Conservation (phyloP, 30 jellyfish, hydroid and myxozoan genomes). For the Turritopsis dohrnii region DNA sequence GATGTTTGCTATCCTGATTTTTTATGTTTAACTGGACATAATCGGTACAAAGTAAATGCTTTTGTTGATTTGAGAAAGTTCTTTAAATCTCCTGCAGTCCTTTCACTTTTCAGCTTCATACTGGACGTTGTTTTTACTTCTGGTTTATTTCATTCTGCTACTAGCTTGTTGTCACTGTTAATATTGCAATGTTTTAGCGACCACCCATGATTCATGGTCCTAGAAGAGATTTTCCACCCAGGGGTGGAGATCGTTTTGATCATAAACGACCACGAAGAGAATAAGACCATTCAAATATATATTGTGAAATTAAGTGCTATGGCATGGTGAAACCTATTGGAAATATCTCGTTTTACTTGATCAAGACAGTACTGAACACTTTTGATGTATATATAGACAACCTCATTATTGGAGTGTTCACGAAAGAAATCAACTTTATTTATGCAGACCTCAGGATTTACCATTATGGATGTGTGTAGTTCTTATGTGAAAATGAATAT, state of each 20-base stretch:
- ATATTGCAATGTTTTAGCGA: slow-evolving; percentile 13
- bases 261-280: slow-evolving; percentile 28
- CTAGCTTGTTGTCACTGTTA: not conserved
- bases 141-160: not conserved
- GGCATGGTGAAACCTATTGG: not conserved
- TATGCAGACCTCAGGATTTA: not conserved
- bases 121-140: not conserved
- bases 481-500: not conserved
- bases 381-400: not conserved
- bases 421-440: not conserved
- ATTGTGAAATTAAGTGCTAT: not conserved
- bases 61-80: not conserved
- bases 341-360: not conserved
- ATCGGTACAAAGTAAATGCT: not conserved
- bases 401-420: not conserved
- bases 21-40: not conserved
- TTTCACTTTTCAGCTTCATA: no score
- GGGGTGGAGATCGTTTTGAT: slow-evolving; percentile 26
- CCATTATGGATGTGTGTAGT: not conserved
- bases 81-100: not conserved
- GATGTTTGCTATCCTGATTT: not conserved
- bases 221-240: not conserved
- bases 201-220: slow-evolving; percentile 20
- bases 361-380: not conserved
- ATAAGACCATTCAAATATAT: not conserved